These are phyloP conservation scores for Xylota sylvarum DNA, from an alignment of 2,888 invertebrate genomes.

Conservation along the genomic window DNA sequence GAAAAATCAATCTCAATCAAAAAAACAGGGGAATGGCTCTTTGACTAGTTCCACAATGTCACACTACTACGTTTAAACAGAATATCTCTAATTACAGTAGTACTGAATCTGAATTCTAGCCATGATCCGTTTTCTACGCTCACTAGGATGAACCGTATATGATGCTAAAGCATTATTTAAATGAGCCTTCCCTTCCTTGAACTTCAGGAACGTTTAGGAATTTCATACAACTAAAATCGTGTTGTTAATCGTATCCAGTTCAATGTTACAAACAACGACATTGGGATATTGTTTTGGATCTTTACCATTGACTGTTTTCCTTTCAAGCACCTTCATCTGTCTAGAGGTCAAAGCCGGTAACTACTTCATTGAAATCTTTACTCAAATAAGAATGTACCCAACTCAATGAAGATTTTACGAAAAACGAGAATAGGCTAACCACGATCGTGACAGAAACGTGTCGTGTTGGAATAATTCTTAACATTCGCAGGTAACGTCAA, in stretches of 20 bases:
- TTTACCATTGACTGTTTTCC: background rate
- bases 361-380: slow-evolving; percentile 10
- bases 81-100: too few relatives aligned
- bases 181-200: background rate
- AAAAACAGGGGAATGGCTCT: too few relatives aligned
- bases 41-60: too few relatives aligned
- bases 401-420: background rate
- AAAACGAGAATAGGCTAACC: background rate
- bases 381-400: slow-evolving; percentile 5
- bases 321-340: background rate
- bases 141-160: too few relatives aligned
- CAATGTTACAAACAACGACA: background rate
- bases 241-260: background rate
- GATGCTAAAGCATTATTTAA: too few relatives aligned
- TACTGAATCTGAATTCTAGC: too few relatives aligned
- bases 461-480: background rate
- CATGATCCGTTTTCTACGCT: too few relatives aligned
- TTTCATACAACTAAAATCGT: too few relatives aligned
- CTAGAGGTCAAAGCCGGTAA: slow-evolving; percentile 32
- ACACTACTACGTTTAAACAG: too few relatives aligned
- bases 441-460: slow-evolving; percentile 12
- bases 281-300: background rate
- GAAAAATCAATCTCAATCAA: too few relatives aligned
- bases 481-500: background rate
- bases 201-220: too few relatives aligned